Base-by-base conservation (phyloP, 1,140 invertebrate genomes). In the Drosophila orosa region DNA sequence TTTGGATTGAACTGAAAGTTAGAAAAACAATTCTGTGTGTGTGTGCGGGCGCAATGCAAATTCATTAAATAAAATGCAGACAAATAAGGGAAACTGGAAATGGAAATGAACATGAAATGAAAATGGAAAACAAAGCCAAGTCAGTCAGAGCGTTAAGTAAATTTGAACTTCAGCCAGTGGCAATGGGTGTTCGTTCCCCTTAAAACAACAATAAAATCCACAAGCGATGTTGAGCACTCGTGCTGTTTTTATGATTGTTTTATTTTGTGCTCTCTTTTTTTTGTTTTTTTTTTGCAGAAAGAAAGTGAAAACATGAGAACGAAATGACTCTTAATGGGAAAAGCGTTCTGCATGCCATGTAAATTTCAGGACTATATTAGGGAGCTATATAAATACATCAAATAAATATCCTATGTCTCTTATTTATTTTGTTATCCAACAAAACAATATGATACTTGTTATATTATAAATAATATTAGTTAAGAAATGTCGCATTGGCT, bases 21-120 rank as follows among this genome's bases (percentile, higher is more conserved):
- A 50, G 44, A 31, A 67, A 67, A 48, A 50, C 65, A 40, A 6
- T 42, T 25, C 1, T 60, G 27, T 65, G 65, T 68, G 65, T 68
- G 65, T 42, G 27, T 52, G 17, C 29, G 40, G 33, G 45, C 31
- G 45, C 37, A 80, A 71, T 69, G 65, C 67, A 71, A 71, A 71
- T 71, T 71, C 63, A 47, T 69, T 58, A 47, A 69, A 68, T 69
- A 57, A 69, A 69, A 71, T 69, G 25, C 65, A 39, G 65, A 57
- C 33, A 71, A 81, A 45, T 55, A 66, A 52, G 39, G 60, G 45
- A 31, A 52, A 52, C 29, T 33, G 29, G 19, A 22, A 52, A 52
- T 33, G 48, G 29, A 52, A 33, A 52, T 52, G 48, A 52, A 52
- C 29, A 52, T 52, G 48, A 22, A 52, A 52, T 52, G 48, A 22